Conservation (phyloP, 2,888 invertebrate species). For the Spilarctia lutea region DNA sequence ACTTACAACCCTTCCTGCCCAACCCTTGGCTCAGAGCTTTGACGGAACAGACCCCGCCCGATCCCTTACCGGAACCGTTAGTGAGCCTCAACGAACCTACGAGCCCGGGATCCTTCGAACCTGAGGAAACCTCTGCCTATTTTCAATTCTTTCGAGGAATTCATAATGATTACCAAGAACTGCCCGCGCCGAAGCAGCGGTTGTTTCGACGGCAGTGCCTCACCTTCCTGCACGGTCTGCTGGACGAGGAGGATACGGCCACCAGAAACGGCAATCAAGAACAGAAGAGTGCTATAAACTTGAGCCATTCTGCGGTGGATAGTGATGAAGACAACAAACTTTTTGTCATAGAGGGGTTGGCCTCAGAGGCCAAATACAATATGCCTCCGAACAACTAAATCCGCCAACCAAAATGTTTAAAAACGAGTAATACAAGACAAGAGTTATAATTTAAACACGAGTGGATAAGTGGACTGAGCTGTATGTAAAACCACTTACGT, state of each 20-base stretch:
- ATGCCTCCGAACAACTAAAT: conserved; percentile 14
- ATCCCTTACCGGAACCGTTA: conserved; percentile 58
- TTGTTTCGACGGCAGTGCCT: conserved; percentile 74
- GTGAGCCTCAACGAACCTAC: conserved; percentile 59
- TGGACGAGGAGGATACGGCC: conserved; percentile 69
- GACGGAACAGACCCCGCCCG: conserved; percentile 28
- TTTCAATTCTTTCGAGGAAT: conserved; percentile 81
- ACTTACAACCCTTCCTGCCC: conserved; percentile 50
- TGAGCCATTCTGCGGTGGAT: conserved; percentile 34
- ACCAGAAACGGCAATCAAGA: conserved; percentile 17
- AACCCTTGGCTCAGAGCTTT: conserved; percentile 53
- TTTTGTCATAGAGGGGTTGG: conserved; percentile 12
- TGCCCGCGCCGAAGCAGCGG: conserved; percentile 66
- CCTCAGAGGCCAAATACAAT: neutral
- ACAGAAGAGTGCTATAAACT: conserved; percentile 54
- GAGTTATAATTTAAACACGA: neutral
- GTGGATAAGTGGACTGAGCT: neutral
- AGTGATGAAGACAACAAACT: conserved; percentile 29
- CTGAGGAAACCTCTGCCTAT: conserved; percentile 75
- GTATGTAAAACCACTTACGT: neutral
- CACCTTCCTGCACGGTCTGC: conserved; percentile 67
- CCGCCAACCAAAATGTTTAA: neutral
- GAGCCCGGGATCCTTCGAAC: conserved; percentile 62
- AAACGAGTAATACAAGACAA: neutral
- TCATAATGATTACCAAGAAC: conserved; percentile 72